These are phyloP conservation scores for Agriotes lineatus DNA, from an alignment of 2,888 invertebrate genomes.

Conservation along the genomic window DNA sequence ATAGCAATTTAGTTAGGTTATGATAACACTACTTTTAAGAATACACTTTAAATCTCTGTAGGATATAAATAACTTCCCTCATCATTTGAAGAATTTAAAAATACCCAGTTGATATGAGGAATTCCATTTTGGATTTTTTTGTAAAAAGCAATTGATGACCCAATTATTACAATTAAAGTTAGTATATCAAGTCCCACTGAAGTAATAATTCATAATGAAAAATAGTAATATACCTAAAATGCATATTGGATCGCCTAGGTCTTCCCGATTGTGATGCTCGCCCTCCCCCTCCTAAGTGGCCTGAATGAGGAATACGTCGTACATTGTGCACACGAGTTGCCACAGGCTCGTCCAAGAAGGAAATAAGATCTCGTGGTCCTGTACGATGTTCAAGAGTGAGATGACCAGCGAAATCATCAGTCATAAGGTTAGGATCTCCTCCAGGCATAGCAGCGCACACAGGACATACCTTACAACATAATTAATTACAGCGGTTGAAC, in stretches of 20 bases:
- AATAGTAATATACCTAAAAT: slow-evolving; percentile 76
- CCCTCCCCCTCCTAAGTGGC: slow-evolving; percentile 63
- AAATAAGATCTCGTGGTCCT: slow-evolving; percentile 88
- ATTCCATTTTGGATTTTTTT: too few relatives aligned
- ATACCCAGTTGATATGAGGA: too few relatives aligned
- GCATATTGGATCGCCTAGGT: slow-evolving; percentile 92
- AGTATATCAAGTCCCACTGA: background rate
- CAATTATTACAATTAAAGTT: background rate
- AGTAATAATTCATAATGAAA: background rate
- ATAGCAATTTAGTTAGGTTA: too few relatives aligned
- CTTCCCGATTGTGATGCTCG: slow-evolving; percentile 67
- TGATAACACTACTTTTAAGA: too few relatives aligned
- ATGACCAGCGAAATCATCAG: slow-evolving; percentile 98
- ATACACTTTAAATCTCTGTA: too few relatives aligned
- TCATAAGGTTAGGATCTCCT: slow-evolving; percentile 97
- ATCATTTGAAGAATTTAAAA: too few relatives aligned
- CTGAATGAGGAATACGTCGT: slow-evolving; percentile 63
- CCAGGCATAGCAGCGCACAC: slow-evolving; percentile 97
- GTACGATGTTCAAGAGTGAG: slow-evolving; percentile 92
- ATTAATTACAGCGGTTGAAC: too few relatives aligned
- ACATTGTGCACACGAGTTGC: slow-evolving; percentile 71
- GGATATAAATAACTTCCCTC: too few relatives aligned
- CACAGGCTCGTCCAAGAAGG: slow-evolving; percentile 92
- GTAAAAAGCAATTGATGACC: too few relatives aligned
- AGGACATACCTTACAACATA: slow-evolving; percentile 84